Base-by-base conservation (phyloP, 2,888 invertebrate species). In the Baccha elongata region DNA sequence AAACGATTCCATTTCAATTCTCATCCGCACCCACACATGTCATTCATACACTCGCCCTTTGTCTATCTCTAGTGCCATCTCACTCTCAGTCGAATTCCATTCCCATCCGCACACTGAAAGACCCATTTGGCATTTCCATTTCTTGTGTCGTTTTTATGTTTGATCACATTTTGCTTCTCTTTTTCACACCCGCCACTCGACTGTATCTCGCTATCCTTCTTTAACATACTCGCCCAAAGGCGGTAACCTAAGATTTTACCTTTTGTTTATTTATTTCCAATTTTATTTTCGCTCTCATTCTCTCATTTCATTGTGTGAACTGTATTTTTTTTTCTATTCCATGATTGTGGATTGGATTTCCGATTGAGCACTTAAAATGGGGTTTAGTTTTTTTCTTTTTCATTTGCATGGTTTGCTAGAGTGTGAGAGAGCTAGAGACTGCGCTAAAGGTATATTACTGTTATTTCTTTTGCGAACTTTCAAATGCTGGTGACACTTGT, bases 161-260 rank as follows among this genome's bases (percentile, higher is more conserved):
- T 79, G 79, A 55, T 67, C 67, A 67, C 10, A 26, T 52, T 40
- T 17, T 40, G 10, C n/a, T 46, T 13, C 48, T 79, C 78, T 46
- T 60, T 65, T 60, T 76, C 26, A 32, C 46, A 60, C 75, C 19
- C 21, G 3, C 10, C 0, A 29, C 11, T 4, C 6, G 0, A 11
- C 1, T 1, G 1, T 0, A 65, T 67, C 13, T 6, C 42, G 32
- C 67, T 62, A 13, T 83, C 78, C 58, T 21, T 35, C 55, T 83
- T 55, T 21, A 29, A 78, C 73, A 78, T 68, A 67, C 78, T 83
- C 83, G 83, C 83, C 83, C 78, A 83, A 83, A 78, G 83, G 83
- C 83, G 83, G 83, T 83, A 83, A 83, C 83, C 83, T 83, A 83
- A 83, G 83, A 83, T 78, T 83, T 72, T 68, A 83, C 83, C 83